Conservation (phyloP, 2,113 vertebrate species). For the Raja brachyura region DNA sequence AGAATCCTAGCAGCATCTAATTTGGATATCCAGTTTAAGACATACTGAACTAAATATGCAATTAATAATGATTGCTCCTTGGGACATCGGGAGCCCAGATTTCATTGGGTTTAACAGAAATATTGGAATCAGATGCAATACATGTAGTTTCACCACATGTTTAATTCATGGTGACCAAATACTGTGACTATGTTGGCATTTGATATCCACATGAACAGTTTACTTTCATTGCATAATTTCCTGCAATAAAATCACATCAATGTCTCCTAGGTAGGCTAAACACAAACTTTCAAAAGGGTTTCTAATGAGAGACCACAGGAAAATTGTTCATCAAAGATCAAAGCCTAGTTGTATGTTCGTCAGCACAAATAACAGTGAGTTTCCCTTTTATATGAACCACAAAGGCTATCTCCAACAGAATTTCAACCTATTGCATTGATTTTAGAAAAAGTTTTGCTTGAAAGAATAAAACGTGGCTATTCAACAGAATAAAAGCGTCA, state of each 20-base stretch:
- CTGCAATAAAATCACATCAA: background rate
- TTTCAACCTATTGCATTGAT: background rate
- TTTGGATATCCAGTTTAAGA: constrained; percentile 3
- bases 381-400: background rate
- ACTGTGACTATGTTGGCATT: background rate
- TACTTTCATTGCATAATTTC: background rate
- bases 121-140: background rate
- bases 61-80: background rate
- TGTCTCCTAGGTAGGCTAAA: background rate
- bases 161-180: background rate
- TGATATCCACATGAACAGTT: too few relatives aligned
- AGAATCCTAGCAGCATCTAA: background rate
- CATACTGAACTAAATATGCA: constrained; percentile 13
- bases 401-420: background rate
- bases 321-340: background rate
- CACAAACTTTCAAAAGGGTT: background rate
- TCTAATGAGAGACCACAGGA: background rate
- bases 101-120: background rate
- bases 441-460: background rate
- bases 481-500: background rate
- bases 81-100: background rate
- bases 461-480: background rate
- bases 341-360: background rate
- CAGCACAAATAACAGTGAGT: background rate
- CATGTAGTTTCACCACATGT: background rate